A percentile compares a stretch with the other conserved stretches of the same genome.
Evolutionary conservation across 2,113 vertebrate species (phyloP).

Genomic region (Corythaixoides concolor): DNA sequence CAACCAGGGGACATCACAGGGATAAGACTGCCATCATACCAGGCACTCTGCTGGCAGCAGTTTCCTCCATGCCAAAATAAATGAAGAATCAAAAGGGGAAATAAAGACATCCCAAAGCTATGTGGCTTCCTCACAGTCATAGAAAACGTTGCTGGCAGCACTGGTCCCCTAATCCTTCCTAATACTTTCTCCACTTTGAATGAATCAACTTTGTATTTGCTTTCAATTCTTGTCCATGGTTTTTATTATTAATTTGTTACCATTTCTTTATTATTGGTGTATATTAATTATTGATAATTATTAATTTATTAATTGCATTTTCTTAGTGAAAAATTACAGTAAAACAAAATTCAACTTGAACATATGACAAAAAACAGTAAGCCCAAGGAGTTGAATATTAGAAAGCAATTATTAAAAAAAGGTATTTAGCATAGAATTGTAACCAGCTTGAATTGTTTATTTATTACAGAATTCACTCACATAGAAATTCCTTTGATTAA

Average conservation of each 20-base stretch:
- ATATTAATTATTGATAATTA: neutral
- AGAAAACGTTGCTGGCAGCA: neutral
- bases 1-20: neutral
- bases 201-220: neutral
- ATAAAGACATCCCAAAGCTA: neutral
- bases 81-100: neutral
- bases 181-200: neutral
- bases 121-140: neutral
- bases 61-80: neutral
- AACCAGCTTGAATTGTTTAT: neutral
- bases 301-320: neutral
- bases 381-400: neutral
- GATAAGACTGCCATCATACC: neutral
- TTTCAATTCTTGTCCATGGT: neutral
- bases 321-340: neutral
- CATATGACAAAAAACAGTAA: neutral
- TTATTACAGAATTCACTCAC: neutral
- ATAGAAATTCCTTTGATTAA: neutral
- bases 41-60: neutral
- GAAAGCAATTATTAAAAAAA: neutral
- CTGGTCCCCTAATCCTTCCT: neutral
- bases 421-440: neutral
- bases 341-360: neutral
- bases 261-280: neutral
- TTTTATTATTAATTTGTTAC: constrained; percentile 15